A percentile compares a stretch with the other conserved stretches of the same genome.
phyloP scores from a whole-genome alignment of 2,797 vertebrate genomes.

The Australoheros facetus region DNA sequence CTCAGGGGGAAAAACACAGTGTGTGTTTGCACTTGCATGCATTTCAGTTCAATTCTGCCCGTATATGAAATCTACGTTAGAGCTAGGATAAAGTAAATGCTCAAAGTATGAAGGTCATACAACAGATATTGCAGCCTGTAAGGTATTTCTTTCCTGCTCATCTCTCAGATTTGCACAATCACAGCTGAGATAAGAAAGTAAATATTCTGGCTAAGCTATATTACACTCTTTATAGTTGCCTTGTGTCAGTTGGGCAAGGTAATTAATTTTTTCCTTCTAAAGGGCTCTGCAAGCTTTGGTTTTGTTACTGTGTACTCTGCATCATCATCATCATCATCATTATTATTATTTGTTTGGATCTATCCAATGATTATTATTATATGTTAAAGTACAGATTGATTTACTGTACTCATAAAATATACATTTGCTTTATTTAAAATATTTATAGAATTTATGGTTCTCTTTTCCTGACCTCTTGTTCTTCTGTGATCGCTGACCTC shows the following conservation, averaged over 20 bases:
- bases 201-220: not conserved
- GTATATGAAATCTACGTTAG: not conserved
- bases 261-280: no score
- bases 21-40: constrained; percentile 10
- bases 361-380: no score
- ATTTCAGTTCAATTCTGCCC: constrained; percentile 25
- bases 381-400: no score
- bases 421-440: not conserved
- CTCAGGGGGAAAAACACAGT: constrained; percentile 19
- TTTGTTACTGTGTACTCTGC: not conserved
- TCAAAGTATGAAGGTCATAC: constrained; percentile 14
- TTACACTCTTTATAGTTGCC: not conserved
- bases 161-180: not conserved
- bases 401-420: not conserved
- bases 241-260: not conserved
- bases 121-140: not conserved
- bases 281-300: not conserved
- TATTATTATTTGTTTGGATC: no score
- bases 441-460: not conserved
- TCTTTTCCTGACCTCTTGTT: not conserved
- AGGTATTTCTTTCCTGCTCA: not conserved
- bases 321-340: not conserved
- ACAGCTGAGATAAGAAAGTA: not conserved
- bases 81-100: not conserved
- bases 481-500: not conserved